A percentile compares a stretch with the other conserved stretches of the same genome.
These are phyloP conservation scores for Temnothorax longispinosus DNA, from an alignment of 1,140 invertebrate species.

Conservation along the genomic window DNA sequence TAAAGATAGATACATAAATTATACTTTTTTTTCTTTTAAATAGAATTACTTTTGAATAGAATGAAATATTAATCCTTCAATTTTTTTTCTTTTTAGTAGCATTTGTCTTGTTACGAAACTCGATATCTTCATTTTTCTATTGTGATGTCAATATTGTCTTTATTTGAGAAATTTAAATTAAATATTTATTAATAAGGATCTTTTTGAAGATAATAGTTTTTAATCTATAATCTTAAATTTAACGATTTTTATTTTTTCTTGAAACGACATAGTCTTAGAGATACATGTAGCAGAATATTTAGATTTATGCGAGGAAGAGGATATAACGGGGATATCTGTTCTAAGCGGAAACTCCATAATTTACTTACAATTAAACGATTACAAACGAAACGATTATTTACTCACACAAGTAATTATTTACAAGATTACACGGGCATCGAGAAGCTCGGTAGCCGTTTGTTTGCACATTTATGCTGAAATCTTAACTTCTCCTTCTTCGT, in stretches of 20 bases:
- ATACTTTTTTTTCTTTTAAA: too few relatives aligned
- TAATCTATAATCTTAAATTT: background rate
- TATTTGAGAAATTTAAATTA: background rate
- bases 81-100: background rate
- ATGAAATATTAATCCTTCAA: background rate
- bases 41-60: too few relatives aligned
- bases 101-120: background rate
- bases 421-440: background rate
- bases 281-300: background rate
- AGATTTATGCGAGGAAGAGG: background rate
- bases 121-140: background rate
- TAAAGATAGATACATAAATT: too few relatives aligned
- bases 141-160: background rate
- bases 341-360: background rate
- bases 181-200: constrained; percentile 6
- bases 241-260: background rate
- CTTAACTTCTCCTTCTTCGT: background rate
- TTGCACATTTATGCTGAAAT: constrained; percentile 27
- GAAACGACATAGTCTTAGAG: background rate
- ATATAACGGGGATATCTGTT: background rate
- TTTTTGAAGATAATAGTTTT: background rate
- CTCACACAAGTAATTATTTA: constrained; percentile 6
- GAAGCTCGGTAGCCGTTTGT: background rate
- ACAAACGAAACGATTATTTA: background rate
- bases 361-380: background rate